Base-by-base conservation (phyloP, 1,140 invertebrate genomes). In the Drosophila saltans region DNA sequence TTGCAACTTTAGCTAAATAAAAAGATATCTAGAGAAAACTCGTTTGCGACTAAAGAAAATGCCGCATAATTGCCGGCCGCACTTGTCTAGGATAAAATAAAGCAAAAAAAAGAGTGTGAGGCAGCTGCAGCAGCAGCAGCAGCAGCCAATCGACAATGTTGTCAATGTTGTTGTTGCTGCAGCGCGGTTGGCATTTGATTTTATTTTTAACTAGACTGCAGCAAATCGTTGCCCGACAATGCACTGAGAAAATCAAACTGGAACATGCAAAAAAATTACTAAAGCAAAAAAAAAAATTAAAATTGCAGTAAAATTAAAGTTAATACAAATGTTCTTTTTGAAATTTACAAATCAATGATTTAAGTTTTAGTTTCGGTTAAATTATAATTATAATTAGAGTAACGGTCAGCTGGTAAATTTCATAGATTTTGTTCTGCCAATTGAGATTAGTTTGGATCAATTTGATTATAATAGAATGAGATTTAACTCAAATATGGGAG, bases 11-110 rank as follows among this genome's bases (percentile, higher is more conserved):
- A 61, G 74, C 61, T 36, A 36, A 36, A 79, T 86, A 81, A 79
- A 86, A 86, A 86, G 82, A 86, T 88, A 86, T 86, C 83, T 80
- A 72, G 64, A 72, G 66, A 66, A 82, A 88, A 86, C 83, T 88
- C 67, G 83, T 86, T 86, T 86, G 80, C 73, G 78, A 75, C 80
- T 75, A 83, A 86, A 83, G 80, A 86, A 86, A 86, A 82, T 86
- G 82, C 82, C 83, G 84, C 84, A 88, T 88, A 88, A 88, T 89
- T 88, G 83, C 79, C 79, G 82, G 82, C 69, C 61, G 76, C 74
- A 62, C 83, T 71, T 67, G 82, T 65, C 69, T 69, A 39, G n/a
- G 48, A 7, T 21, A 68, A 69, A 62, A 67, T 57, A 57, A 52
- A 41, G 9, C 33, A 40, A 21, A 30, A 30, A 30, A 30, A 30